Evolutionary conservation across 2,113 vertebrate genomes (phyloP).

Genomic region (Cololabis saira): DNA sequence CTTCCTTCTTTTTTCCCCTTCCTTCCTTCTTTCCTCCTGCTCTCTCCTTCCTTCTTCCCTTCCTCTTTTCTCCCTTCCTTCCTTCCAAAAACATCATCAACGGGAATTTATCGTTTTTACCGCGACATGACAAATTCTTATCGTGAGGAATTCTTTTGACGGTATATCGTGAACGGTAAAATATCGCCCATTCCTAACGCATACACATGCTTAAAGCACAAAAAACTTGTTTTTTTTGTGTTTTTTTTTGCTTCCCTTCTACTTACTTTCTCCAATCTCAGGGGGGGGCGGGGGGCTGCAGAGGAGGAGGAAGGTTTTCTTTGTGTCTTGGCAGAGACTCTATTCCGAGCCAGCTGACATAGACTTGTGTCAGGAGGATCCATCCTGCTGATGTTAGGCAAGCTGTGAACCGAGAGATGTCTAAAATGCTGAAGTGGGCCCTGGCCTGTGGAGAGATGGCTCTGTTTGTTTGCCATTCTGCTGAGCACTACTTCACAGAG

Average conservation of each 20-base stretch:
- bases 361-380: constrained; percentile 76
- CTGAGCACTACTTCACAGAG: constrained; percentile 70
- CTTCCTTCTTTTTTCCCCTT: too few species aligned
- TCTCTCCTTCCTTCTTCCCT: too few species aligned
- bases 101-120: too few species aligned
- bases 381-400: constrained; percentile 77
- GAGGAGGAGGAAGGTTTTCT: constrained; percentile 57
- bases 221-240: constrained; percentile 57
- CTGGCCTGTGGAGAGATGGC: constrained; percentile 57
- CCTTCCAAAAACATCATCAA: too few species aligned
- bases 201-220: constrained; percentile 32
- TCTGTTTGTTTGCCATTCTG: constrained; percentile 75
- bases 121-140: too few species aligned
- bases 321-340: constrained; percentile 69
- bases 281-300: constrained; percentile 55
- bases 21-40: too few species aligned
- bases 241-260: constrained; percentile 54
- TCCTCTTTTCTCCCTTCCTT: too few species aligned
- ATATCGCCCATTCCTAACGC: too few species aligned
- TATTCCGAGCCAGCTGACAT: constrained; percentile 74
- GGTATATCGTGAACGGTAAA: too few species aligned
- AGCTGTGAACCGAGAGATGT: constrained; percentile 71
- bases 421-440: constrained; percentile 75
- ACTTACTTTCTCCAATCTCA: constrained; percentile 49
- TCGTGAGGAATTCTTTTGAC: too few species aligned